A percentile compares a stretch with the other conserved stretches of the same genome.
These are phyloP conservation scores for Xestia c-nigrum DNA, from an alignment of 2,888 invertebrate genomes.

Conservation along the genomic window DNA sequence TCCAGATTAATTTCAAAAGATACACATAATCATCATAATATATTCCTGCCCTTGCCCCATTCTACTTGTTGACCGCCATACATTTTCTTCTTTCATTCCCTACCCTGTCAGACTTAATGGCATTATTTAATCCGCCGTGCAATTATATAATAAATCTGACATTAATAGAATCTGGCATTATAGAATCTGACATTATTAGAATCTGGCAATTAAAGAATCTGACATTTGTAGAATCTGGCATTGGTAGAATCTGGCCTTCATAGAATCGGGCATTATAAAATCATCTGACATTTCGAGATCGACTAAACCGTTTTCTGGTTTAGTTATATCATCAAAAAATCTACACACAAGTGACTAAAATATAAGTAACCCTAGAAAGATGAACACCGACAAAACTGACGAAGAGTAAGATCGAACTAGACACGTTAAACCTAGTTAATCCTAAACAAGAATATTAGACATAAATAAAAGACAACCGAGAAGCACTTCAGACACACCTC, in stretches of 20 bases:
- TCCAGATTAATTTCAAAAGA: background rate
- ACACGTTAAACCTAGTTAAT: constrained; percentile 23
- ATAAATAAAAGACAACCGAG: constrained; percentile 49
- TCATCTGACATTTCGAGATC: too few relatives aligned
- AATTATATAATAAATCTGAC: too few relatives aligned
- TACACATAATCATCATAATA: background rate
- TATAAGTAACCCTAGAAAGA: background rate
- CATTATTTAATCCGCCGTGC: background rate
- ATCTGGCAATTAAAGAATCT: too few relatives aligned
- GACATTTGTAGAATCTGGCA: too few relatives aligned
- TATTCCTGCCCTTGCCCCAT: background rate
- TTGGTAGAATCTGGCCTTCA: too few relatives aligned
- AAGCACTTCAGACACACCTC: constrained; percentile 67
- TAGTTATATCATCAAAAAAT: too few relatives aligned
- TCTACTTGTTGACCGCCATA: background rate
- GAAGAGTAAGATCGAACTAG: background rate
- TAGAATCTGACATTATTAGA: too few relatives aligned
- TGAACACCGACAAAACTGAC: background rate
- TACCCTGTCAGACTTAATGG: background rate
- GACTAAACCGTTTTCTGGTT: too few relatives aligned
- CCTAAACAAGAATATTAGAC: constrained; percentile 57
- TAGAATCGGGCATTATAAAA: too few relatives aligned
- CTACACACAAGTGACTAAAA: background rate
- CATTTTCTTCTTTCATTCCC: background rate
- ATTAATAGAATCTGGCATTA: too few relatives aligned